phyloP scores from a whole-genome alignment of 2,888 invertebrate genomes.

The Oligia latruncula region DNA sequence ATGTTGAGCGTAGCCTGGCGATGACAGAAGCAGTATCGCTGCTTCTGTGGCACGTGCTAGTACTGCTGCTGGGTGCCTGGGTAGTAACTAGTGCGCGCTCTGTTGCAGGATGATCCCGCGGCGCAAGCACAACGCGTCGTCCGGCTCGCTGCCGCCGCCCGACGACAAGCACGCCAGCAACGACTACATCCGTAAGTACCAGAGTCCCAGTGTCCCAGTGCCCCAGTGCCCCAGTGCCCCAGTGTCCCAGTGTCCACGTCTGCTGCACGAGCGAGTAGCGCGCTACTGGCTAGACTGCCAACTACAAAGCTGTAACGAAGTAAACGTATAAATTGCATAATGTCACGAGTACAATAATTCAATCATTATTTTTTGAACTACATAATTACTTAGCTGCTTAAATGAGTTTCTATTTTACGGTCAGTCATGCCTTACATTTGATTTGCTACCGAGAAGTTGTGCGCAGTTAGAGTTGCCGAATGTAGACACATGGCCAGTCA shows the following conservation, averaged over 20 bases:
- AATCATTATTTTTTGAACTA: constrained; percentile 8
- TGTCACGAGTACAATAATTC: not conserved
- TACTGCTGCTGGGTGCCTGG: not conserved
- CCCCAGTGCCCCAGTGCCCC: not conserved
- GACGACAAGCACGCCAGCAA: constrained; percentile 89
- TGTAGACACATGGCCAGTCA: not conserved
- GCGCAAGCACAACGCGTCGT: constrained; percentile 87
- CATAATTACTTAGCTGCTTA: not conserved
- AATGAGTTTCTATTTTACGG: constrained; percentile 28
- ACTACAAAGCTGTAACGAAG: not conserved
- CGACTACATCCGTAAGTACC: constrained; percentile 86
- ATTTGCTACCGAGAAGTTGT: constrained; percentile 2
- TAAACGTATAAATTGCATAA: not conserved
- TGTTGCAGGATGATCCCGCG: constrained; percentile 86
- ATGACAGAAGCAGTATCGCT: not conserved
- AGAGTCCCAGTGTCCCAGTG: not conserved
- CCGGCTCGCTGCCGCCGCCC: constrained; percentile 85
- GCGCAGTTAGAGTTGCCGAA: constrained; percentile 13
- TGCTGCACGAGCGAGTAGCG: not conserved
- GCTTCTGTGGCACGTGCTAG: not conserved
- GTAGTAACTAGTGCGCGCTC: not conserved
- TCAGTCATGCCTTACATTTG: not conserved
- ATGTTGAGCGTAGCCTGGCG: not conserved
- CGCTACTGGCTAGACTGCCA: not conserved
- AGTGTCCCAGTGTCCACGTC: not conserved